Base-by-base conservation (phyloP, 2,888 invertebrate genomes). In the Acleris cristana region DNA sequence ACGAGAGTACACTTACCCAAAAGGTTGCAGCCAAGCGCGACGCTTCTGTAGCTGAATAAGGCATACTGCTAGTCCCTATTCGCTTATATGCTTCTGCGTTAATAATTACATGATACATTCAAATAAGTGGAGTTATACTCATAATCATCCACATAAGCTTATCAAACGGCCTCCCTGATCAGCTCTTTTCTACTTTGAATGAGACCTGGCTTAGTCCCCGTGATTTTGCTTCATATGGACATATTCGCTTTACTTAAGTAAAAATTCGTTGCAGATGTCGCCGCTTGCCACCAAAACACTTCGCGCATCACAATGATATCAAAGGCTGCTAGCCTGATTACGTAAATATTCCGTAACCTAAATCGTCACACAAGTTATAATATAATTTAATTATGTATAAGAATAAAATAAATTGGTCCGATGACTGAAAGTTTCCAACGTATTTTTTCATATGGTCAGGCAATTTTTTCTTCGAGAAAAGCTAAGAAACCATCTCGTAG, bases 231-330 rank as follows among this genome's bases (percentile, higher is more conserved):
- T 40, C 4, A 40, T 40, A 2, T 18, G 48, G 48, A 16, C 7
- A 48, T 48, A n/a, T 48, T 18, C 48, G 48, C 48, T 48, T 48
- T 48, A 48, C n/a, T 48, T 48, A 18, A 48, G n/a, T 16, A 7
- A 2, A n/a, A 1, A 48, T n/a, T 61, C 44, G 56, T 62, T 56
- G 52, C 66, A 66, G 66, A 66, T 66, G 45, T 61, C 30, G 55
- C 44, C 40, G 61, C 61, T 34, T 52, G 52, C 61, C 52, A 52
- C 21, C 65, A 61, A 54, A 65, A 44, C 55, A 56, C n/a, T 49
- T 45, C 51, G 30, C 55, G 18, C 61, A 66, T 67, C 63, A 63
- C 67, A 54, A 63, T 19, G 30, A 26, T 62, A 52, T 45, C 48
- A 14, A 52, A 26, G 21, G 44, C 40, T 19, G 54, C 44, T 65